Conservation (phyloP, 2,888 invertebrate species). For the Aethes cnicana region DNA sequence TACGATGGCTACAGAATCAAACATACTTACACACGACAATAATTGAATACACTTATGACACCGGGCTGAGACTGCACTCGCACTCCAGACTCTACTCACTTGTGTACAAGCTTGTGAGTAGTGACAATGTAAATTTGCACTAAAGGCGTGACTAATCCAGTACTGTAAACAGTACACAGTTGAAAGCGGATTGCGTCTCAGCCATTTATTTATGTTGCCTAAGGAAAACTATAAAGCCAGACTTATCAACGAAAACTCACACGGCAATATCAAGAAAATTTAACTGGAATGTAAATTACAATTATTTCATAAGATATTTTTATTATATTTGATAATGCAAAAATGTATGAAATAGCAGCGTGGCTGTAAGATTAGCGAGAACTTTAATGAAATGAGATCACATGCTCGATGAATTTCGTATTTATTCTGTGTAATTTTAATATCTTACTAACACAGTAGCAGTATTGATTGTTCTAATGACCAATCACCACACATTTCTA, state of each 20-base stretch:
- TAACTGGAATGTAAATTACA: slow-evolving; percentile 72
- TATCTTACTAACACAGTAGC: slow-evolving; percentile 52
- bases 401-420: slow-evolving; percentile 59
- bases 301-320: slow-evolving; percentile 54
- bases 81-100: background rate
- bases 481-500: slow-evolving; percentile 61
- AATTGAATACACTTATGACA: slow-evolving; percentile 59
- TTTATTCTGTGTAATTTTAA: slow-evolving; percentile 54
- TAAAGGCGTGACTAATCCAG: slow-evolving; percentile 1
- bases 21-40: slow-evolving; percentile 58
- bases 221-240: slow-evolving; percentile 71
- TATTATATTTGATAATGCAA: slow-evolving; percentile 45
- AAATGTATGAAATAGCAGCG: slow-evolving; percentile 45
- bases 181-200: slow-evolving; percentile 10
- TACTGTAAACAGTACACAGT: slow-evolving; percentile 3
- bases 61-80: slow-evolving; percentile 38
- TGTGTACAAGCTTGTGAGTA: slow-evolving; percentile 13
- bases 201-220: slow-evolving; percentile 52
- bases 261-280: slow-evolving; percentile 60
- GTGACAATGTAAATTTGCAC: no score
- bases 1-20: slow-evolving; percentile 58
- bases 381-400: slow-evolving; percentile 76
- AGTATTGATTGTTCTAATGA: slow-evolving; percentile 44
- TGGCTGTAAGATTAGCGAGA: slow-evolving; percentile 32
- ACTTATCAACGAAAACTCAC: slow-evolving; percentile 67